Evolutionary conservation across 2,113 vertebrate species (phyloP).

Genomic region (Calcarius ornatus): DNA sequence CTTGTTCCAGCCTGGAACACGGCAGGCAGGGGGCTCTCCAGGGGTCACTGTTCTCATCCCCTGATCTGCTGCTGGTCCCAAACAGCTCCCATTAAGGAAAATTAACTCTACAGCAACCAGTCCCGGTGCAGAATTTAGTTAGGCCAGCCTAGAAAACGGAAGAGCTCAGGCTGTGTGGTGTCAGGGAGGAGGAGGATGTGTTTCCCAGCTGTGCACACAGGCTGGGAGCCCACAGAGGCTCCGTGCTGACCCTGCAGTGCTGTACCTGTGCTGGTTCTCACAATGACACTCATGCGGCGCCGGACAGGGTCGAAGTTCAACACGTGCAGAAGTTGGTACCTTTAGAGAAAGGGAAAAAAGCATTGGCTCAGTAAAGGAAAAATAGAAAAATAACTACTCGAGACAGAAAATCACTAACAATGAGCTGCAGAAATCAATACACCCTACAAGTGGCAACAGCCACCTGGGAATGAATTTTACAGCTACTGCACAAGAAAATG

Average conservation of each 20-base stretch:
- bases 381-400: not conserved
- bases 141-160: not conserved
- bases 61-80: not conserved
- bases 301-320: slow-evolving; percentile 92
- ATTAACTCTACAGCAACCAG: not conserved
- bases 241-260: too few species aligned
- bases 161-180: not conserved
- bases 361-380: not conserved
- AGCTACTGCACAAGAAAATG: not conserved
- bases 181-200: not conserved
- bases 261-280: slow-evolving; percentile 81
- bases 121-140: not conserved
- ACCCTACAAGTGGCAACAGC: not conserved
- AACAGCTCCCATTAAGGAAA: rapidly evolving
- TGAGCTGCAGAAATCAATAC: not conserved
- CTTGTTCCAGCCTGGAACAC: not conserved
- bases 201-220: not conserved
- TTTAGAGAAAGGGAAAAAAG: slow-evolving; percentile 27
- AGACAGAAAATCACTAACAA: slow-evolving; percentile 8
- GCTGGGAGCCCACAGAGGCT: rapidly evolving
- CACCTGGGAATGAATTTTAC: not conserved
- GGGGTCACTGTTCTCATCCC: not conserved
- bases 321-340: slow-evolving; percentile 92
- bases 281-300: slow-evolving; percentile 96
- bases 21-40: not conserved